phyloP scores from a whole-genome alignment of 2,888 invertebrate species.

The Cordilura impudica region DNA sequence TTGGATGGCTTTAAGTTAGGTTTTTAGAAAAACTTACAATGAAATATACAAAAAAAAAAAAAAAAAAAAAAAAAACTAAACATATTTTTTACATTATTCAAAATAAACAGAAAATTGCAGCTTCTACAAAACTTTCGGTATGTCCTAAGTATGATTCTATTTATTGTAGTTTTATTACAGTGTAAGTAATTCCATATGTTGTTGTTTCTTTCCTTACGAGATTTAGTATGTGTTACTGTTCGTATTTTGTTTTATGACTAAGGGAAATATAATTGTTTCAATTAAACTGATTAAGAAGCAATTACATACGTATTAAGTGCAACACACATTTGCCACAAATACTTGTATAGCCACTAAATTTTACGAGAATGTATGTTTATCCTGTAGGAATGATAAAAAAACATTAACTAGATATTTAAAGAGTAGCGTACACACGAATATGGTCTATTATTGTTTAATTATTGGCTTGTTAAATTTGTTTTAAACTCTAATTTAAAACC shows the following conservation, averaged over 20 bases:
- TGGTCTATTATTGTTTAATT: too few species aligned
- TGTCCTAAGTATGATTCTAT: not conserved
- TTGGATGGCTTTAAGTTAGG: too few species aligned
- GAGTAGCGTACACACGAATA: too few species aligned
- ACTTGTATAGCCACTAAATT: not conserved
- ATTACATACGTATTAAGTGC: conserved; percentile 16
- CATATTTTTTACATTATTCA: too few species aligned
- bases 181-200: not conserved
- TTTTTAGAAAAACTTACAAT: too few species aligned
- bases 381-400: not conserved
- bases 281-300: conserved; percentile 39
- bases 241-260: conserved; percentile 25
- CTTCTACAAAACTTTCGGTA: too few species aligned
- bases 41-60: too few species aligned
- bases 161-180: not conserved
- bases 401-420: conserved; percentile 1
- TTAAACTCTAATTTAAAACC: too few species aligned
- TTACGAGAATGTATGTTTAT: not conserved
- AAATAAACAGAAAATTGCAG: too few species aligned
- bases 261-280: conserved; percentile 39
- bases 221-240: not conserved
- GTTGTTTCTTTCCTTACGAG: not conserved
- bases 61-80: too few species aligned
- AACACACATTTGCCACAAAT: not conserved
- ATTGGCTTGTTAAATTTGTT: too few species aligned